Evolutionary conservation across 2,888 invertebrate genomes (phyloP).

Genomic region (Linyphia triangularis): DNA sequence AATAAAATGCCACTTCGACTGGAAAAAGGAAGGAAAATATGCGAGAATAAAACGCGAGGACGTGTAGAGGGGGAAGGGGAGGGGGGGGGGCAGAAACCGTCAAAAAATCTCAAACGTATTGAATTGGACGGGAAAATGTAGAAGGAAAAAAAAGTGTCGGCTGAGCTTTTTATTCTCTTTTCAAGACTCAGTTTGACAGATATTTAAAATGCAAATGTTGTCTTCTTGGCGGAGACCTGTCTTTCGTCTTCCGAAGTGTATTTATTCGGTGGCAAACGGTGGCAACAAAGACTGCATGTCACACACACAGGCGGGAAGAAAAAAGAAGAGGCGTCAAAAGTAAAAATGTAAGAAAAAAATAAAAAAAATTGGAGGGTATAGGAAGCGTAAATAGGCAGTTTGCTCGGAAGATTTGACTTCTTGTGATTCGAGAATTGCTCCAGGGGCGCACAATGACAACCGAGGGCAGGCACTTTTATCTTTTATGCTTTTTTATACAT

Average conservation of each 20-base stretch:
- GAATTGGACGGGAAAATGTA: constrained; percentile 42
- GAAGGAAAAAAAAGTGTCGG: constrained; percentile 69
- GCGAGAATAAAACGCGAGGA: constrained; percentile 14
- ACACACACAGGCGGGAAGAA: constrained; percentile 50
- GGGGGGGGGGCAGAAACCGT: constrained; percentile 25
- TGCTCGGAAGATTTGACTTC: constrained; percentile 73
- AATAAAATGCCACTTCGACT: constrained; percentile 56
- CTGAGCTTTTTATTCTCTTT: constrained; percentile 72
- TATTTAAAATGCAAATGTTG: constrained; percentile 75
- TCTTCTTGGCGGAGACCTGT: constrained; percentile 69
- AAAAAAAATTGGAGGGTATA: constrained; percentile 47
- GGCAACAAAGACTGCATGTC: constrained; percentile 73
- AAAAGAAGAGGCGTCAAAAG: not conserved
- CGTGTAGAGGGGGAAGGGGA: not conserved
- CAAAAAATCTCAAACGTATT: constrained; percentile 72
- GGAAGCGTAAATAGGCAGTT: constrained; percentile 73
- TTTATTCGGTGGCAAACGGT: constrained; percentile 73
- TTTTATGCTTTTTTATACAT: constrained; percentile 59
- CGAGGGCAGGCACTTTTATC: constrained; percentile 62
- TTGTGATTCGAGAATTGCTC: constrained; percentile 74
- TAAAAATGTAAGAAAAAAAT: constrained; percentile 1
- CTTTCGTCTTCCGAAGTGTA: constrained; percentile 72
- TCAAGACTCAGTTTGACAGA: constrained; percentile 71
- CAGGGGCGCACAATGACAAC: constrained; percentile 68
- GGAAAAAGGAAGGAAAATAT: constrained; percentile 29